phyloP scores from a whole-genome alignment of 2,797 vertebrate species.

The Protonibea diacanthus region DNA sequence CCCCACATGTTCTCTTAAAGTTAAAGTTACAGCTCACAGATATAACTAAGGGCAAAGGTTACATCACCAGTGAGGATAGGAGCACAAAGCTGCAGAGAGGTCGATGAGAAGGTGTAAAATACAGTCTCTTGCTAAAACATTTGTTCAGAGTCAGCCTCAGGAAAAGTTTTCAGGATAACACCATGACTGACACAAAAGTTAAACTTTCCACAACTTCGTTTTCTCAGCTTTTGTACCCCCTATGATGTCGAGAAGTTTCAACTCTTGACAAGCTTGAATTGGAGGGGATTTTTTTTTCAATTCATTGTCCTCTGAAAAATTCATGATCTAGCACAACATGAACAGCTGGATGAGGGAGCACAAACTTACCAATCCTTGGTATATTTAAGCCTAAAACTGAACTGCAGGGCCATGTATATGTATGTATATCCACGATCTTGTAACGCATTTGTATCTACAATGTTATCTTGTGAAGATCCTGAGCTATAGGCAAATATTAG shows the following conservation, averaged over 20 bases:
- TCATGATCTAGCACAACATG: neutral
- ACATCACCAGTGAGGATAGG: conserved; percentile 76
- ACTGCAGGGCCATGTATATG: neutral
- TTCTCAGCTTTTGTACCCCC: neutral
- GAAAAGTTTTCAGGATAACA: conserved; percentile 32
- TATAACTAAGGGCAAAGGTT: conserved; percentile 70
- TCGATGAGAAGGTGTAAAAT: neutral
- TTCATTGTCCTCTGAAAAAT: conserved; percentile 18
- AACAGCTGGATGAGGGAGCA: conserved; percentile 1
- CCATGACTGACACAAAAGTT: conserved; percentile 5
- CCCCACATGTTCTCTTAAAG: neutral
- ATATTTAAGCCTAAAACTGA: neutral
- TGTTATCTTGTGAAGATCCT: conserved; percentile 5
- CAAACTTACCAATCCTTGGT: neutral
- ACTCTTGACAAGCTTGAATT: conserved; percentile 24
- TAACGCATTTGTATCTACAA: conserved; percentile 14
- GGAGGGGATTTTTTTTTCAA: neutral
- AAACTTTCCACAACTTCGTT: conserved; percentile 18
- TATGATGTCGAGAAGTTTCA: conserved; percentile 1
- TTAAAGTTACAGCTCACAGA: neutral
- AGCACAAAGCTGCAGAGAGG: conserved; percentile 18
- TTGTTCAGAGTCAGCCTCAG: conserved; percentile 29
- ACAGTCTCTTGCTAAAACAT: conserved; percentile 9
- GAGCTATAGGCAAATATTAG: conserved; percentile 39
- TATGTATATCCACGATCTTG: neutral